These are phyloP conservation scores for Echeneis naucrates DNA, from an alignment of 2,797 vertebrate genomes.

Conservation along the genomic window DNA sequence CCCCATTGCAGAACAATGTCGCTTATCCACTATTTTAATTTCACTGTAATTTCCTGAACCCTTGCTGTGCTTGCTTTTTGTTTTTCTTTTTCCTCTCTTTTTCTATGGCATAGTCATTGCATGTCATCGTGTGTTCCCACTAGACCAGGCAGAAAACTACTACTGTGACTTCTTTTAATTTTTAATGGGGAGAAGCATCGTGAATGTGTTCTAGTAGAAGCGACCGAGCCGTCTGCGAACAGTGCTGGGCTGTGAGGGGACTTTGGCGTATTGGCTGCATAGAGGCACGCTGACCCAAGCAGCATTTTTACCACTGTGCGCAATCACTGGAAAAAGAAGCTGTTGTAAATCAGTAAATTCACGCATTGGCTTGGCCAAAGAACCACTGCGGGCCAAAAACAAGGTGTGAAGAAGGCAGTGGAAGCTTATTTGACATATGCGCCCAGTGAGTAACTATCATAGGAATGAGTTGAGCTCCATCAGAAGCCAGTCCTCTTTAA, in stretches of 20 bases:
- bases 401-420: neutral
- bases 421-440: neutral
- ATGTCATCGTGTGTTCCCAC: neutral
- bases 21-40: neutral
- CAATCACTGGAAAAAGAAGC: neutral
- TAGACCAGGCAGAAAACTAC: neutral
- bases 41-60: neutral
- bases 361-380: neutral
- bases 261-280: neutral
- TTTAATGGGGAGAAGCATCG: slow-evolving; percentile 3
- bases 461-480: neutral
- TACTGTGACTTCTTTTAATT: too few species aligned
- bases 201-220: slow-evolving; percentile 7
- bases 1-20: neutral
- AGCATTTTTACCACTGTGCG: neutral
- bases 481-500: neutral
- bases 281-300: neutral
- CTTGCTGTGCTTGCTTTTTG: neutral
- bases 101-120: neutral
- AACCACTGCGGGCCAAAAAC: neutral
- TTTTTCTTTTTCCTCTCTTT: neutral
- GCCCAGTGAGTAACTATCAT: neutral
- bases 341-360: neutral
- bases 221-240: neutral
- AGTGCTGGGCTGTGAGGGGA: neutral